Evolutionary conservation across 2,888 invertebrate genomes (phyloP).

Genomic region (Lasiommata megera): DNA sequence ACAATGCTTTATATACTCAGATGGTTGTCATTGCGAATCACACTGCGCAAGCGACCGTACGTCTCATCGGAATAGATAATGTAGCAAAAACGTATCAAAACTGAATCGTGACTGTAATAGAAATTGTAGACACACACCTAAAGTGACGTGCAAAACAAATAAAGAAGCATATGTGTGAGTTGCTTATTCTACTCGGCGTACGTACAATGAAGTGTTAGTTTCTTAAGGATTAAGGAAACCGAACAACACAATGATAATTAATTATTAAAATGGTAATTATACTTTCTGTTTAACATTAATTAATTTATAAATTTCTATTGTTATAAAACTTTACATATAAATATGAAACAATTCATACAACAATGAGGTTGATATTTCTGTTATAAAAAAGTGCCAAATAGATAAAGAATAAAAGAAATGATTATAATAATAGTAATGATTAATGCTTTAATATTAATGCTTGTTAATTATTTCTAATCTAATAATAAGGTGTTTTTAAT

Average conservation of each 20-base stretch:
- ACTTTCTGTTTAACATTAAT: not conserved
- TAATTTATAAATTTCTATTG: too few relatives aligned
- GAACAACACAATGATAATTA: not conserved
- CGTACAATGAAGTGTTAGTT: not conserved
- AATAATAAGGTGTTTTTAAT: too few relatives aligned
- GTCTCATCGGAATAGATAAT: conserved; percentile 11
- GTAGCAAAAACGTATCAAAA: conserved; percentile 13
- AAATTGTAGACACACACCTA: conserved; percentile 24
- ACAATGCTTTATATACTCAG: not conserved
- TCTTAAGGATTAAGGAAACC: not conserved
- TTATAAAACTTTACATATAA: too few relatives aligned
- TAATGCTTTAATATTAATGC: too few relatives aligned
- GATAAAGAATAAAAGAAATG: too few relatives aligned
- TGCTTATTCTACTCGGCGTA: not conserved
- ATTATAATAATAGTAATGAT: too few relatives aligned
- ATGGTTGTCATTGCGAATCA: conserved; percentile 9
- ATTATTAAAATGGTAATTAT: not conserved
- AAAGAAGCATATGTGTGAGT: not conserved
- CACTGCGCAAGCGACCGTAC: conserved; percentile 32
- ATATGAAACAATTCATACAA: too few relatives aligned
- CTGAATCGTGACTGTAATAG: conserved; percentile 38
- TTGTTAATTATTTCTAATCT: too few relatives aligned
- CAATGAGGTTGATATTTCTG: too few relatives aligned
- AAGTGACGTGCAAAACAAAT: conserved; percentile 22
- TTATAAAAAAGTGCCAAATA: too few relatives aligned